Base-by-base conservation (phyloP, 2,113 vertebrate species). In the Saguinus imperator region DNA sequence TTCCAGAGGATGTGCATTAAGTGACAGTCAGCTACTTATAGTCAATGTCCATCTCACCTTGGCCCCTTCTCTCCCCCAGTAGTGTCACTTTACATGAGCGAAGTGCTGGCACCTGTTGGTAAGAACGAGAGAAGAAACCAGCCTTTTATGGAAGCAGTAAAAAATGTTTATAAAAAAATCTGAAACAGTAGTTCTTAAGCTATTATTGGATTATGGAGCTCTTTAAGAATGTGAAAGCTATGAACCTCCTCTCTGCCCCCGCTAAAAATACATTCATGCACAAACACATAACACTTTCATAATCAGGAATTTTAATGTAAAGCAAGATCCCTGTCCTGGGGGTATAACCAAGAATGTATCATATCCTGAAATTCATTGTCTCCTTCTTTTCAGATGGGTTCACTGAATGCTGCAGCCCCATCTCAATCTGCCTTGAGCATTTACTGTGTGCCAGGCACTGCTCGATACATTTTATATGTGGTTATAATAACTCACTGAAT, bases 31-130 rank as follows among this genome's bases (percentile, higher is more conserved):
- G 64, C 75, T 45, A 18, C 3, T 72, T 52, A 84, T 45, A 92
- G 76, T 75, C 37, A 29, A 43, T 45, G 58, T 61, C 52, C 40
- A 14, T 87, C 57, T 32, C 43, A 48, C 58, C 73, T 79, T 55
- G 35, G 52, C 37, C 43, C 61, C 35, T 50, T 37, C 18, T 57
- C 13, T 82, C 45, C 75, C 37, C 48, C 8, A 11, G 6, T 68
- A 6, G n/a, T 85, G 18, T 92, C 76, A 23, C 77, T 96, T 25
- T 68, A 13, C 23, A 4, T 18, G 21, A 86, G 87, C 20, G 35
- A 89, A 85, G n/a, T 84, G 5, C 84, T 79, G 90, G 77, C 89
- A 95, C 94, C 96, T 97, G 96, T 97, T 97, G 96, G 94, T 55
- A 90, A 88, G 40, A 97, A 90, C 27, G 73, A 95, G 89, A 87